Evolutionary conservation across 2,113 vertebrate genomes (phyloP).

Genomic region (Pterocles orientalis): DNA sequence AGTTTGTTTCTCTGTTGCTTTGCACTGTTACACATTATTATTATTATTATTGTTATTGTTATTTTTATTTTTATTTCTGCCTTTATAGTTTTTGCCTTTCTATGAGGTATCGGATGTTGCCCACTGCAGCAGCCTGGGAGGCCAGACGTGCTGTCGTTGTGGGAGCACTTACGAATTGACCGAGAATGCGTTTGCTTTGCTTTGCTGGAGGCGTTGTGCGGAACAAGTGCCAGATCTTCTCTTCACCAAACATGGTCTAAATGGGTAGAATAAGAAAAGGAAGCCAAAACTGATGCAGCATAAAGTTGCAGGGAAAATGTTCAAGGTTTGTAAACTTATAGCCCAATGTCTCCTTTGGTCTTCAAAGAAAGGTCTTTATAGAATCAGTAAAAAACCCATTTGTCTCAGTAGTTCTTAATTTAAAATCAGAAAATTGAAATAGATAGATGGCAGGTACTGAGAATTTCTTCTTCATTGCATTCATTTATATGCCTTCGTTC

Average conservation of each 20-base stretch:
- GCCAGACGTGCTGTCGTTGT: fast-evolving
- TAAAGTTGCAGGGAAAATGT: background rate
- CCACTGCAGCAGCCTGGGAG: background rate
- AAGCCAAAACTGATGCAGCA: background rate
- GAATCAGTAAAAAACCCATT: background rate
- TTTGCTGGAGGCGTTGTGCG: background rate
- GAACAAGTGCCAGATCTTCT: background rate
- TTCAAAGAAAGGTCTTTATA: background rate
- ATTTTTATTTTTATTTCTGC: background rate
- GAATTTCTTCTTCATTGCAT: background rate
- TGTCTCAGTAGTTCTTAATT: background rate
- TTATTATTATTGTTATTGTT: too few species aligned
- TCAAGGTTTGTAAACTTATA: background rate
- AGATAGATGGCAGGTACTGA: background rate
- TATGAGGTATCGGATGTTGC: background rate
- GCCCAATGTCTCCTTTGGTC: background rate
- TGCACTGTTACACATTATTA: background rate
- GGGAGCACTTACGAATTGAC: background rate
- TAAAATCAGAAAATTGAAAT: background rate
- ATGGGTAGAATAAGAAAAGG: background rate
- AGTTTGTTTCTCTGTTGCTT: background rate
- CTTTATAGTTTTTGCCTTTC: background rate
- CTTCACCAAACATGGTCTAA: fast-evolving
- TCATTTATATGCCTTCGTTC: background rate
- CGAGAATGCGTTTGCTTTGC: fast-evolving